These are phyloP conservation scores for Cenopis cana DNA, from an alignment of 2,888 invertebrate species.

Conservation along the genomic window DNA sequence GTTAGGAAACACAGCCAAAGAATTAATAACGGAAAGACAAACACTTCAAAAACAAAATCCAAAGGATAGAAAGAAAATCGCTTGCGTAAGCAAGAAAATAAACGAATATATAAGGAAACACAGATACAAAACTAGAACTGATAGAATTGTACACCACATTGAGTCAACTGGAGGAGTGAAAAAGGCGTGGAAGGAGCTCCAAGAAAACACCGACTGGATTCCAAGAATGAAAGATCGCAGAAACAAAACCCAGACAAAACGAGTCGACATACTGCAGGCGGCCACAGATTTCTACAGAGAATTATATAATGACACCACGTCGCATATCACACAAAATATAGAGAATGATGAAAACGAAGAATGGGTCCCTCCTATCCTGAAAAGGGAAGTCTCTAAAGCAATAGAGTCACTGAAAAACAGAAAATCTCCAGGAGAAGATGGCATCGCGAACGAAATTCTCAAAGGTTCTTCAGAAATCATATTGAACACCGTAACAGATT, in stretches of 20 bases:
- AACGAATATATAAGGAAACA: not conserved
- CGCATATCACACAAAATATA: not conserved
- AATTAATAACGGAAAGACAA: not conserved
- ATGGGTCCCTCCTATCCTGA: not conserved
- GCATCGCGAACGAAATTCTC: slow-evolving; percentile 41
- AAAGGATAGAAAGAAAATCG: not conserved
- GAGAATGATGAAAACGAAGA: slow-evolving; percentile 8
- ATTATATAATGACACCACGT: slow-evolving; percentile 9
- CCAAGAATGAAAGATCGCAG: not conserved
- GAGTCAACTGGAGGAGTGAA: slow-evolving; percentile 1
- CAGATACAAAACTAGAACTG: not conserved
- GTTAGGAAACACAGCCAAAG: not conserved
- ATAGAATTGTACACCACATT: not conserved
- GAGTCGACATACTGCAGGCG: slow-evolving; percentile 3
- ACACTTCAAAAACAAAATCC: not conserved
- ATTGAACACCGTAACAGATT: slow-evolving; percentile 33
- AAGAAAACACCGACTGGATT: not conserved
- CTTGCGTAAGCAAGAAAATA: not conserved
- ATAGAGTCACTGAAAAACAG: slow-evolving; percentile 34
- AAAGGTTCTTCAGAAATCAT: slow-evolving; percentile 5
- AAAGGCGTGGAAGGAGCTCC: slow-evolving; percentile 1
- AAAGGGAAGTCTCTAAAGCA: slow-evolving; percentile 28
- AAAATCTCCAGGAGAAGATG: slow-evolving; percentile 40
- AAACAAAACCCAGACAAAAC: not conserved
- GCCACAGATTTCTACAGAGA: slow-evolving; percentile 13